A percentile compares a stretch with the other conserved stretches of the same genome.
Conservation (phyloP, 2,888 invertebrate species). For the Sarcophaga caerulescens region DNA sequence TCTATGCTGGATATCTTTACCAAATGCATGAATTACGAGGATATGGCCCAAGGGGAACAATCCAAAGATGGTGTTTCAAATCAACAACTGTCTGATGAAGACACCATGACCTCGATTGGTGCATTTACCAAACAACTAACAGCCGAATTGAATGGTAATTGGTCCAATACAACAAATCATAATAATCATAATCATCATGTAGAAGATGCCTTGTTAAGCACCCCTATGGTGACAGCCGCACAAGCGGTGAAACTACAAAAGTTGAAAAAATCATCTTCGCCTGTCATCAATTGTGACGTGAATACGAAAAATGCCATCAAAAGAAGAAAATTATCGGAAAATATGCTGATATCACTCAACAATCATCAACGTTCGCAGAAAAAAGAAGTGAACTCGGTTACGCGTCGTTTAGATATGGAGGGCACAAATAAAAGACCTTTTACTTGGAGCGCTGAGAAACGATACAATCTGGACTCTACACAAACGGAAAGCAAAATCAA, state of each 20-base stretch:
- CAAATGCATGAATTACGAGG: conserved; percentile 86
- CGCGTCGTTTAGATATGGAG: conserved; percentile 74
- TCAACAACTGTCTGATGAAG: conserved; percentile 73
- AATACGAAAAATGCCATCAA: conserved; percentile 82
- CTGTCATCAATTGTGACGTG: conserved; percentile 74
- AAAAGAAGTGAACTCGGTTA: conserved; percentile 70
- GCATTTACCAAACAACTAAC: conserved; percentile 74
- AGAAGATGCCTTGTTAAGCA: conserved; percentile 79
- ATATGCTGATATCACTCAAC: conserved; percentile 77
- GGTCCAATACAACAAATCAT: conserved; percentile 71
- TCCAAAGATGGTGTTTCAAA: conserved; percentile 80
- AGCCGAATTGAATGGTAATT: conserved; percentile 73
- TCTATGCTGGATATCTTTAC: conserved; percentile 93
- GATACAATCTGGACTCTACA: conserved; percentile 73
- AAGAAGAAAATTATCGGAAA: conserved; percentile 85
- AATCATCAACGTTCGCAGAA: conserved; percentile 73
- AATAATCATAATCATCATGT: conserved; percentile 69
- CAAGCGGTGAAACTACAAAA: conserved; percentile 82
- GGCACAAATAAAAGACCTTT: conserved; percentile 73
- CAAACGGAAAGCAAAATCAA: conserved; percentile 77
- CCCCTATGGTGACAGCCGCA: conserved; percentile 83
- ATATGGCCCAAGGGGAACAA: conserved; percentile 82
- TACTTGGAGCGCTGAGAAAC: conserved; percentile 80
- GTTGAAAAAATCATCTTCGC: conserved; percentile 70
- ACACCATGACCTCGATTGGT: conserved; percentile 75